Evolutionary conservation across 2,888 invertebrate genomes (phyloP), one percentile per base, ranked within the genome.

Genomic region (Allygus modestus): DNA sequence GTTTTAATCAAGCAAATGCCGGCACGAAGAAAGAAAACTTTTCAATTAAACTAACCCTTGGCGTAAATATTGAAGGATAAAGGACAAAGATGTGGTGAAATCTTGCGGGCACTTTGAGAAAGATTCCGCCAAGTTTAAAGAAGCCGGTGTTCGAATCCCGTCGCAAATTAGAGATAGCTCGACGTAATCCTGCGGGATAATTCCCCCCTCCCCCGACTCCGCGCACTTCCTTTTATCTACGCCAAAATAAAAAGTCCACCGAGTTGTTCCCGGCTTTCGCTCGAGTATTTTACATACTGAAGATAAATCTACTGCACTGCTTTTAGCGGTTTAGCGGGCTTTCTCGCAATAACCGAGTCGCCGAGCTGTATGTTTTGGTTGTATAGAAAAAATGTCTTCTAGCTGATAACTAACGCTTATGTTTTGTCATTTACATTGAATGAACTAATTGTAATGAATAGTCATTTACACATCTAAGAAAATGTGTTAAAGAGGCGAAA

Each of bases 101-200:
- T 77, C 46, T 77, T 37, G 77, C 43, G 46, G 41, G 41, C 77
- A 77, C 77, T 77, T 77, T 77, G 41, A 77, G 46, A 46, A 77
- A 77, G 43, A 77, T 46, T 28, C 77, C 41, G 41, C 31, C 28
- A 15, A 79, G 79, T 58, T 58, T 79, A 51, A 79, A 79, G 79
- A 58, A 79, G 79, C 1, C 51, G 54, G 33, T 79, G 77, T 58
- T 58, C 79, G 84, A 86, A 86, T 86, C 86, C 86, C 85, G 69
- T 85, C 84, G 86, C 86, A 86, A 86, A 86, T 86, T 86, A 86
- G 84, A 82, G 83, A 79, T 84, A 84, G 86, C 86, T 85, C 75
- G 61, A 58, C 83, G 69, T 83, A 83, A 83, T 84, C 84, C 83
- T 69, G 61, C 33, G 71, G 82, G 83, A 81, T 83, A 83, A 82